Base-by-base conservation (phyloP, 2,113 vertebrate species). In the Chroicocephalus ridibundus region DNA sequence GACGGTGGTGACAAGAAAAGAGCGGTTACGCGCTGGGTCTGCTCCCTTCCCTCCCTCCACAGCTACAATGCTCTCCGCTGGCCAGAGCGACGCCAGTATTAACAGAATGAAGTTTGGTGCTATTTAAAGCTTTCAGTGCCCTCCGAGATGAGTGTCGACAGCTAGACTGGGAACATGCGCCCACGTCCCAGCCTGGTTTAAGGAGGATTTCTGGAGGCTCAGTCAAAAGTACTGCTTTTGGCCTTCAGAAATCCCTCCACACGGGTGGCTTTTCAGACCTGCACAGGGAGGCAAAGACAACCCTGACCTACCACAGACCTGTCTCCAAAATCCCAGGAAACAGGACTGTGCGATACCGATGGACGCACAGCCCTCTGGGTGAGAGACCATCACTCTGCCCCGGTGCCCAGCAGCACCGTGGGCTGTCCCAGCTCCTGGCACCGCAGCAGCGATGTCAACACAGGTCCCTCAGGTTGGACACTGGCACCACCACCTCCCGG, bases 261-360 rank as follows among this genome's bases (percentile, higher is more conserved):
- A 1, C 3, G 3, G 25, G 21, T 14, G 77, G 21, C 14, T 69
- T 21, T 24, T 40, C 22, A 7, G 31, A 29, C 42, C 9, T 3
- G 9, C 6, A 10, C 1, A 10, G 7, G 19, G 29, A 31, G 38
- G 38, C 8, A 32, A 32, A 31, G 42, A 19, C 18, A 5, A 1
- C 22, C 29, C 12, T 2, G 3, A 20, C 4, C 26, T 26, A 24
- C 49, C 69, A 3, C 38, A 13, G 19, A 36, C 19, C 38, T 13
- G 62, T 1, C 47, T 27, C 11, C 25, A 1, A 9, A 64, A 18
- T 5, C 14, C 44, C 54, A 6, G 54, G 54, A 54, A 24, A 3
- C 0, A 0, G 42, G 21, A 10, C 51, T 3, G 34, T 15, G 83
- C 2, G 11, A 7, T 32, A 27, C 27, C 5, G 2, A 14, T 1